Conservation (phyloP, 2,113 vertebrate genomes). For the Megalops atlanticus region DNA sequence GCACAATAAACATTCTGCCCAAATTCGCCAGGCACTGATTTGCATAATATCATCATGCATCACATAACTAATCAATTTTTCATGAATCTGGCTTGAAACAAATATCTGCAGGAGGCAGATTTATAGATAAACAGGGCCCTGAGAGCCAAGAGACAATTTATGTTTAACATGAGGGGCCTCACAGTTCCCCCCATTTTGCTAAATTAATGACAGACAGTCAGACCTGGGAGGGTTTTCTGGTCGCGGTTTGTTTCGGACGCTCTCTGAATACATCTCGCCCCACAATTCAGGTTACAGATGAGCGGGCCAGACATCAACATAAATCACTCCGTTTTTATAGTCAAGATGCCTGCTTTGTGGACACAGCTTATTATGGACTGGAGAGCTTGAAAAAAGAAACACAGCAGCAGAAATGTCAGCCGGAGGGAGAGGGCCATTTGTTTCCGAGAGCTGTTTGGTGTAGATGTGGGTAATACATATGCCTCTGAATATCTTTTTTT, state of each 20-base stretch:
- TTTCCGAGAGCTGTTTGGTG: conserved; percentile 11
- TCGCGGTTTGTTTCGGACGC: neutral
- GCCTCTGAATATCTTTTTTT: neutral
- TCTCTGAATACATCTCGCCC: neutral
- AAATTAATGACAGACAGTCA: neutral
- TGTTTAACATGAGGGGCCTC: conserved; percentile 1
- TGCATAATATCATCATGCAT: neutral
- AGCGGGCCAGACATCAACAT: neutral
- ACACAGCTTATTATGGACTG: neutral
- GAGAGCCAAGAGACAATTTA: neutral
- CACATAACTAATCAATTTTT: neutral
- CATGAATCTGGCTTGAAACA: too few relatives aligned
- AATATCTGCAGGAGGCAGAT: neutral
- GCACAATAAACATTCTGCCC: neutral
- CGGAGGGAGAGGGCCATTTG: neutral
- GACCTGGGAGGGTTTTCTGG: neutral
- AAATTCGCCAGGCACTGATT: neutral
- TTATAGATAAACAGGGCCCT: neutral
- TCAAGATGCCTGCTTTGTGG: neutral
- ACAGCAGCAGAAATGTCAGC: conserved; percentile 10
- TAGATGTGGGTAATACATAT: neutral
- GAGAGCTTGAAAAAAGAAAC: neutral
- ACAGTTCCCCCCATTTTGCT: neutral
- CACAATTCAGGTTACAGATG: neutral
- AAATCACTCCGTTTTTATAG: neutral